Conservation (phyloP, 2,888 invertebrate genomes). For the Melanargia galathea region DNA sequence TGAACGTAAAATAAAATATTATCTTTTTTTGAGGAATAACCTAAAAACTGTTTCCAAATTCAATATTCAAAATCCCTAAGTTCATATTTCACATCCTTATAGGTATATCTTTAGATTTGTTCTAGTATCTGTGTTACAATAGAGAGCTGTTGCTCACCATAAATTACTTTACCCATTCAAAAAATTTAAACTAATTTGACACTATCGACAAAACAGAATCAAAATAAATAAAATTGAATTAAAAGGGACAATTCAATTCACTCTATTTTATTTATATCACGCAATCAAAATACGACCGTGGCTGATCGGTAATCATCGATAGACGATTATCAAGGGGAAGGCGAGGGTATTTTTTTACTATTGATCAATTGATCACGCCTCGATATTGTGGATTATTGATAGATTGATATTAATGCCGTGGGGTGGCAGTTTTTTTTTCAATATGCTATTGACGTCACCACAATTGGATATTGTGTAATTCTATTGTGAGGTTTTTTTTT, state of each 20-base stretch:
- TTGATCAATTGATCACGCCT: conserved; percentile 78
- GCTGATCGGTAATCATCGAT: conserved; percentile 61
- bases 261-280: conserved; percentile 57
- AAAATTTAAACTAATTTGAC: conserved; percentile 26
- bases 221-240: conserved; percentile 50
- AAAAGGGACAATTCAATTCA: conserved; percentile 62
- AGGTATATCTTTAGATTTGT: too few relatives aligned
- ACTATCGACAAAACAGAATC: conserved; percentile 40
- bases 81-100: too few relatives aligned
- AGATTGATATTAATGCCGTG: conserved; percentile 77
- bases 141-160: neutral
- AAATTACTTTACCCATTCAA: conserved; percentile 7
- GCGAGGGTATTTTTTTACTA: conserved; percentile 66
- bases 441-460: conserved; percentile 68
- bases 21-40: too few relatives aligned
- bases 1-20: too few relatives aligned
- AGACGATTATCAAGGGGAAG: conserved; percentile 64
- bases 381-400: conserved; percentile 75
- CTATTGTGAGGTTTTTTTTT: conserved; percentile 58
- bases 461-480: conserved; percentile 75
- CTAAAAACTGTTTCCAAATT: too few relatives aligned
- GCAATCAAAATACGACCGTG: conserved; percentile 64
- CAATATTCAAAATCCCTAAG: too few relatives aligned
- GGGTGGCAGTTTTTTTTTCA: conserved; percentile 69
- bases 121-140: neutral